Evolutionary conservation across 2,888 invertebrate species (phyloP), one percentile per base, ranked within the genome.

Genomic region (Lissonota sp.): DNA sequence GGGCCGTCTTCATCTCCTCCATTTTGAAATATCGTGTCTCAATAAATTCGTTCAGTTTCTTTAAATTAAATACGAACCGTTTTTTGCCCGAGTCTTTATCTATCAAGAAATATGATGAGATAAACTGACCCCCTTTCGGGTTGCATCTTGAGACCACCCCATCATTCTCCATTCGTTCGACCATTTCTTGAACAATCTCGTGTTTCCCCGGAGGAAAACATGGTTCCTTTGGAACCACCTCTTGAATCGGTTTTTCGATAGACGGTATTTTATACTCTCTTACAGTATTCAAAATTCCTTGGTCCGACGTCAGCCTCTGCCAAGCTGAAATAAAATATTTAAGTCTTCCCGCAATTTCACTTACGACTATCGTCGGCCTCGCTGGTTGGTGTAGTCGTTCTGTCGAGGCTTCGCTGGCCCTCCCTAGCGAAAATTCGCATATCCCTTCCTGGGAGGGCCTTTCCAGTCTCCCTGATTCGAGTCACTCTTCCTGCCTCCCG

Each of bases 201-300:
- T 46, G 3, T 37, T 71, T 60, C 4, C 37, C 5, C 4, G 16
- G 5, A 5, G 73, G 40, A 51, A 6, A 46, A 10, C 6, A 53
- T n/a, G 58, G 46, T 67, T 44, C 44, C 37, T 1, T 37, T 12
- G 79, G 73, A 0, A 49, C 58, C 0, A 39, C 7, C 5, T 39
- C 16, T 6, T 79, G 73, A 0, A 7, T 4, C n/a, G 73, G 62
- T 8, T 58, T 6, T 1, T 14, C 4, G 5, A 7, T 40, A 8
- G 75, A 80, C 7, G 62, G 63, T 40, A 80, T 55, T 51, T 75
- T 58, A 51, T 70, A 80, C 6, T 75, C 80, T 37, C 16, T 26
- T 0, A 70, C 42, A 4, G n/a, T 53, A 5, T 57, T 16, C 37
- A 79, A n/a, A 7, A 69, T 69, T 14, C 12, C 26, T n/a, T 8